These are phyloP conservation scores for Pachypanchax playfairii DNA, from an alignment of 2,113 vertebrate species.

Conservation along the genomic window DNA sequence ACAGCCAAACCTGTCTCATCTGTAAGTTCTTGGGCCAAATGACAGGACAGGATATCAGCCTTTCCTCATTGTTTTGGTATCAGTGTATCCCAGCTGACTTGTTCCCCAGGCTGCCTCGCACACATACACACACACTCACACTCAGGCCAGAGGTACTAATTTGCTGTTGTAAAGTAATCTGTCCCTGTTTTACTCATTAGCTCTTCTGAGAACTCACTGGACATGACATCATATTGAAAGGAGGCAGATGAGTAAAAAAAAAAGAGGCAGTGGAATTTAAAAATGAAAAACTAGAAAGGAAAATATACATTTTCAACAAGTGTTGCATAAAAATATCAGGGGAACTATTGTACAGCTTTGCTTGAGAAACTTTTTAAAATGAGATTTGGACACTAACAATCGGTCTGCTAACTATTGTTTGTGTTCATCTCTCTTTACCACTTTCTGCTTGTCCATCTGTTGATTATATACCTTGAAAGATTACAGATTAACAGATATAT, in stretches of 20 bases:
- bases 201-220: constrained; percentile 36
- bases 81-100: constrained; percentile 52
- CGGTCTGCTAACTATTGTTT: constrained; percentile 34
- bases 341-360: constrained; percentile 24
- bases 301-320: constrained; percentile 27
- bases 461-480: constrained; percentile 9
- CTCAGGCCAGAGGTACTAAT: constrained; percentile 50
- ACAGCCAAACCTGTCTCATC: constrained; percentile 19
- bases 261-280: constrained; percentile 10
- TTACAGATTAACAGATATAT: neutral
- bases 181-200: constrained; percentile 30
- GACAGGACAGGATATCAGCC: constrained; percentile 32
- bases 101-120: constrained; percentile 30
- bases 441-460: constrained; percentile 10
- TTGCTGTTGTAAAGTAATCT: constrained; percentile 59
- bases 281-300: constrained; percentile 13
- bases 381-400: constrained; percentile 40
- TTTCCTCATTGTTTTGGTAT: constrained; percentile 61
- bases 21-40: constrained; percentile 31
- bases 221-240: constrained; percentile 56
- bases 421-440: constrained; percentile 19
- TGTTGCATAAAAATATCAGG: constrained; percentile 26
- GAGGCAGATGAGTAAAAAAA: constrained; percentile 1
- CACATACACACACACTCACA: too few relatives aligned
- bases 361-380: constrained; percentile 37